A percentile compares a stretch with the other conserved stretches of the same genome.
phyloP scores from a whole-genome alignment of 2,888 invertebrate genomes.

The Hirtodrosophila trivittata region DNA sequence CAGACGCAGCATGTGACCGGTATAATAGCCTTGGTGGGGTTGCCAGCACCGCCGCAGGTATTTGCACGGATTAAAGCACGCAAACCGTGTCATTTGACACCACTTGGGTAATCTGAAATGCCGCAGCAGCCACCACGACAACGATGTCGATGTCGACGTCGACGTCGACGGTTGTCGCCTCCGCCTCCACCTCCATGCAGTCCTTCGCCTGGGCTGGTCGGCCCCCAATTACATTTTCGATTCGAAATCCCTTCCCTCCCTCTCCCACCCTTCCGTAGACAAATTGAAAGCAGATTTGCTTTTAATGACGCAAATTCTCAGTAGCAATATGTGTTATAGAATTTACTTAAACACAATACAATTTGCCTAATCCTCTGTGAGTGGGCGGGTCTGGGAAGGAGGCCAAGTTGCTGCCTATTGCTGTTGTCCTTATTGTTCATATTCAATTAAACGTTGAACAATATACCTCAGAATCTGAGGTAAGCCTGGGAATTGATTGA shows the following conservation, averaged over 20 bases:
- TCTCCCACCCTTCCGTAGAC: background rate
- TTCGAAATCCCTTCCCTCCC: constrained; percentile 6
- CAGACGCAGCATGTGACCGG: constrained; percentile 71
- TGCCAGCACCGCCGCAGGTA: constrained; percentile 72
- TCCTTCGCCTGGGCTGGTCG: too few species aligned
- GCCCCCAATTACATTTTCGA: constrained; percentile 35
- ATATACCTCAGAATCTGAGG: background rate
- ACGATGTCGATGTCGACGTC: constrained; percentile 29
- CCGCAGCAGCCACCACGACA: constrained; percentile 61
- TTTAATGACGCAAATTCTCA: constrained; percentile 74
- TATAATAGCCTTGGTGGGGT: constrained; percentile 70
- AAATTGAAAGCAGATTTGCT: constrained; percentile 72
- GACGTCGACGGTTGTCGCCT: background rate
- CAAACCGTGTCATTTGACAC: constrained; percentile 82
- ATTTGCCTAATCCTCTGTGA: constrained; percentile 16
- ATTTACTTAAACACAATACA: constrained; percentile 57
- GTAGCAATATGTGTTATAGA: constrained; percentile 62
- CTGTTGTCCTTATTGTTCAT: too few species aligned
- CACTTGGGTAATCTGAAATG: constrained; percentile 79
- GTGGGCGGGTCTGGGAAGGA: too few species aligned
- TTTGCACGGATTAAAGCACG: constrained; percentile 78
- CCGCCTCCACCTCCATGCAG: too few species aligned
- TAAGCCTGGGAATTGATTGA: constrained; percentile 4
- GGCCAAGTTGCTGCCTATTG: too few species aligned
- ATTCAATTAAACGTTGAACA: constrained; percentile 38